Evolutionary conservation across 2,113 vertebrate species (phyloP), one percentile per base, ranked within the genome.

Genomic region (Urocolius indicus): DNA sequence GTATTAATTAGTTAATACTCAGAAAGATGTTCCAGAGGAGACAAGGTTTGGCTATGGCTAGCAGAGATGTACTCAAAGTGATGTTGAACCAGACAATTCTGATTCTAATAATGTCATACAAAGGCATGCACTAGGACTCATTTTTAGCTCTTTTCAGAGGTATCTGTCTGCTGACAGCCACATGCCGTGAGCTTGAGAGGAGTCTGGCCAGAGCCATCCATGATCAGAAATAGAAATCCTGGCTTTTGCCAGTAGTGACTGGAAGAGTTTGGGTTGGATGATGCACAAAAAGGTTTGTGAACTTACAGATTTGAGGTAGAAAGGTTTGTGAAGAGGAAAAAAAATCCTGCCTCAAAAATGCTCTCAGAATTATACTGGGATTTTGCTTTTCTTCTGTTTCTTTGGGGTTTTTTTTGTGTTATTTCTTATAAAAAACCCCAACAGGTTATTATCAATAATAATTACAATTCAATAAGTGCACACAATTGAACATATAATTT

Each of bases 221-320:
- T 4, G 58, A 51, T 38, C 85, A 85, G 65, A 93, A 95, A 90
- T 61, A 83, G 80, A 92, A 94, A 46, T 63, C 43, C 48, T 84
- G 80, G 48, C 29, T 34, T 71, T 49, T 83, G 46, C 67, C 72
- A 69, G 67, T 1, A 36, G 9, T 26, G 48, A 11, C 78, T 84
- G 68, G 75, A 84, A 74, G 68, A 72, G 15, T 67, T 95, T 77
- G 73, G 79, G 32, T 29, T 71, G 79, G 32, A 32, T 21, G 21
- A 51, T 38, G 24, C 41, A 66, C 46, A 34, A 27, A 77, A 83
- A 30, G 14, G 17, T 73, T 80, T 88, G 59, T 76, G 66, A 9
- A 57, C 30, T 73, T 49, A 43, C 55, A 88, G 71, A 72, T 66
- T 77, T 8, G 5, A 34, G 54, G 62, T 22, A n/a, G 41, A 72